Evolutionary conservation across 2,113 vertebrate species (phyloP), one percentile per base, ranked within the genome.

Genomic region (Pedetes capensis): DNA sequence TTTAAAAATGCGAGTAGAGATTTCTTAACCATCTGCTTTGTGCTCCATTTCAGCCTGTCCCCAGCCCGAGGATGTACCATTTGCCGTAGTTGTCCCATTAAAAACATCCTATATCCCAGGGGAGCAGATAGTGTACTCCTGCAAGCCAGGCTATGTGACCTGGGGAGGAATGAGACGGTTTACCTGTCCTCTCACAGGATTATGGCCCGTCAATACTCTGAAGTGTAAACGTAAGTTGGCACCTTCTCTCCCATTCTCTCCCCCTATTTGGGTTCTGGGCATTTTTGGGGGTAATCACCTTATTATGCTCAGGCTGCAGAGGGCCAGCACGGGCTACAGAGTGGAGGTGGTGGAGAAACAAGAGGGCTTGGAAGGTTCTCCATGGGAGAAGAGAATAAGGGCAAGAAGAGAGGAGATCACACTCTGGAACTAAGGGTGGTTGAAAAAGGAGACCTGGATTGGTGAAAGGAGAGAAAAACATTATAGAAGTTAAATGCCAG

Each of bases 151-250:
- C 4, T 99, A 99, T 34, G 32, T 89, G 23, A 96, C 98, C 4
- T 71, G 97, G 1, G 96, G 6, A 0, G 98, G 98, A 7, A 97
- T 97, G 12, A 98, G 98, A 68, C 98, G 29, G 27, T 99, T 99
- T 27, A 93, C 80, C 12, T 99, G 99, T 96, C 97, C 84, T 0
- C 79, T 44, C 0, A 93, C 55, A 0, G 99, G 99, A 84, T 37
- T 74, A 4, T 99, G 99, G 99, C 97, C 98, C 1, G 42, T 89
- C 47, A 98, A 98, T 37, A 98, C 95, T 0, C 75, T 99, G 27
- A 95, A 64, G 4, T 99, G 99, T 92, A 90, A 23, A 74, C 98
- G 99, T 99, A 97, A 98, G 99, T 99, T 92, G 25, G n/a, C 1
- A n/a, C 29, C 42, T 51, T 0, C 9, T 0, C 10, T 37, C 29